A percentile compares a stretch with the other conserved stretches of the same genome.
These are phyloP conservation scores for Chrysolina oricalcia DNA, from an alignment of 2,888 invertebrate genomes.

Conservation along the genomic window DNA sequence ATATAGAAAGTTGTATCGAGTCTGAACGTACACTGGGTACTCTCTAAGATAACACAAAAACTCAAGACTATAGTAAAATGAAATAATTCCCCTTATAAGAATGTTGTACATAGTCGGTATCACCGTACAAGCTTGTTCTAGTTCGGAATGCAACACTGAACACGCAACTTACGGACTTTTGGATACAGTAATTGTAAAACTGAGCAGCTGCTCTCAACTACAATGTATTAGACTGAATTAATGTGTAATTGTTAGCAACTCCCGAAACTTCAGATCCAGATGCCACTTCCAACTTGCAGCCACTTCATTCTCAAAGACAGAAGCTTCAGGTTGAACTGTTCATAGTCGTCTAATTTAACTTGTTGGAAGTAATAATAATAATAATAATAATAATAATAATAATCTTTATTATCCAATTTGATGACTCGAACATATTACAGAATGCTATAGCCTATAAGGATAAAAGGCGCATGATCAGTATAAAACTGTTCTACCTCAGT, in stretches of 20 bases:
- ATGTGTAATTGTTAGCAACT: constrained; percentile 8
- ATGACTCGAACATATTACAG: too few relatives aligned
- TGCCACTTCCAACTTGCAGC: constrained; percentile 3
- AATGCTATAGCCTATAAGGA: too few relatives aligned
- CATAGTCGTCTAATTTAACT: not conserved
- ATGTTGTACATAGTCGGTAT: too few relatives aligned
- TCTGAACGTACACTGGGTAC: too few relatives aligned
- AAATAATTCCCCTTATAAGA: too few relatives aligned
- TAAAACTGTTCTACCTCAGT: too few relatives aligned
- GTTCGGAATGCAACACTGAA: constrained; percentile 1
- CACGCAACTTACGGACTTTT: not conserved
- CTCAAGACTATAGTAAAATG: too few relatives aligned
- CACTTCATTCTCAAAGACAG: constrained; percentile 12
- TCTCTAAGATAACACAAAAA: too few relatives aligned
- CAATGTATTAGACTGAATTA: constrained; percentile 14
- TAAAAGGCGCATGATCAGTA: too few relatives aligned
- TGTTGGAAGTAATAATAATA: not conserved
- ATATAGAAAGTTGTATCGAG: too few relatives aligned
- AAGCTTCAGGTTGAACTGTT: not conserved
- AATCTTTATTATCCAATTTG: too few relatives aligned
- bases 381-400: too few relatives aligned
- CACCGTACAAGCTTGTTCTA: not conserved
- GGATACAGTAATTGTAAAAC: constrained; percentile 16
- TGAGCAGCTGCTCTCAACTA: constrained; percentile 11
- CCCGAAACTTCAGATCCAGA: constrained; percentile 5